Base-by-base conservation (phyloP, 2,888 invertebrate species). In the Athalia rosae region DNA sequence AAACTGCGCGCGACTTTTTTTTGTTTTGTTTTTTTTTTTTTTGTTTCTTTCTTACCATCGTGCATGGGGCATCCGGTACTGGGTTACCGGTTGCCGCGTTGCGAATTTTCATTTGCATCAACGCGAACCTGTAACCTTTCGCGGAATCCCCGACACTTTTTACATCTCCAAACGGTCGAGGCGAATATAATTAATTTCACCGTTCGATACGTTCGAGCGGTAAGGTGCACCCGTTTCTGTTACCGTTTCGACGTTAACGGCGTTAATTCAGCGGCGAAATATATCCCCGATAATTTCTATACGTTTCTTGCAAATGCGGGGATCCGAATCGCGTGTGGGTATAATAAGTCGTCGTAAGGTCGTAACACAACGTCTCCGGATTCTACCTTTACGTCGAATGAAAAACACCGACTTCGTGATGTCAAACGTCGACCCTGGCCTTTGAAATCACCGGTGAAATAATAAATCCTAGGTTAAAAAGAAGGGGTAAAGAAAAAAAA, bases 341-440 rank as follows among this genome's bases (percentile, higher is more conserved):
- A n/a, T n/a, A n/a, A n/a, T n/a, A 45, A 71, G 71, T 56, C 71
- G 71, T 56, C 71, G 58, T 71, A 71, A 71, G 71, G 71, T 71
- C 71, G 71, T 50, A n/a, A n/a, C n/a, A 62, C 61, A 62, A 62
- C 62, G 62, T 74, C 61, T 61, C 48, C 50, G 74, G 59, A 61
- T n/a, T n/a, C n/a, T 62, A 62, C 61, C 48, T 28, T 28, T 67
- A 69, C 15, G 50, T 50, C 67, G 28, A 61, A 69, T 53, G 67
- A 47, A 28, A 28, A 64, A 77, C 77, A 67, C 69, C 13, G 59
- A 77, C 77, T 77, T 77, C 67, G 77, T 77, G 77, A 77, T 77
- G 67, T 77, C 58, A 59, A 77, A 67, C 47, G 77, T 41, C 67
- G 77, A 77, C 67, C 77, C 77, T 67, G 77, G 77, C 69, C 77